Percentiles rank a stretch among this genome's conserved stretches.
Conservation (phyloP, 2,113 vertebrate species). For the Oplegnathus fasciatus region DNA sequence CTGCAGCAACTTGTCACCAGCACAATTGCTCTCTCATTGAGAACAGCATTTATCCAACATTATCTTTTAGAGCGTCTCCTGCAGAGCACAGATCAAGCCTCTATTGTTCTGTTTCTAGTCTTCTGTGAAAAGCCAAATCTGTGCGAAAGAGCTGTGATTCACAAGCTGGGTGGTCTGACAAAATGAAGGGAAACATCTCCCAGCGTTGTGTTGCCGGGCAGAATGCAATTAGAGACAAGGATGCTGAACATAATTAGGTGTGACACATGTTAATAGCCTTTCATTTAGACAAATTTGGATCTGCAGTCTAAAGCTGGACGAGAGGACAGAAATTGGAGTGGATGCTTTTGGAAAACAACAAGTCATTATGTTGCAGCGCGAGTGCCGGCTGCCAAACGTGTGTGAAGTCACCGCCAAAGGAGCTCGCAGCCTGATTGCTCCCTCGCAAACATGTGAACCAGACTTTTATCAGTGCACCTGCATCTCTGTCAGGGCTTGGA, state of each 20-base stretch:
- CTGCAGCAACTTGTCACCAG: not conserved
- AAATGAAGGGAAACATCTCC: conserved; percentile 64
- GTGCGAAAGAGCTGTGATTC: conserved; percentile 10
- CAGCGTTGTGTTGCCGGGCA: conserved; percentile 64
- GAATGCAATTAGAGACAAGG: conserved; percentile 76
- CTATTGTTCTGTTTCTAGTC: not conserved
- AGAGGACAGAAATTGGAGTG: conserved; percentile 45
- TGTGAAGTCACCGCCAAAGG: conserved; percentile 53
- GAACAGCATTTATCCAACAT: not conserved
- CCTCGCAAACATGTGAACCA: conserved; percentile 26
- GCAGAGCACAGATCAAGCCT: not conserved
- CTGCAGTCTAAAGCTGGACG: conserved; percentile 61
- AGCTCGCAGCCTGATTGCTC: conserved; percentile 37
- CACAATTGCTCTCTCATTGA: not conserved
- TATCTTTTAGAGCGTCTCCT: not conserved
- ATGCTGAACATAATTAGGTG: conserved; percentile 79
- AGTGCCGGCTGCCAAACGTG: conserved; percentile 40
- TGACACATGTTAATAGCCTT: conserved; percentile 80
- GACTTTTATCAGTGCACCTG: conserved; percentile 36
- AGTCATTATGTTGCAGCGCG: conserved; percentile 57
- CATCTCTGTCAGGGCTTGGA: conserved; percentile 26
- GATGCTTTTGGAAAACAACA: conserved; percentile 65
- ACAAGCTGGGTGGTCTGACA: conserved; percentile 35
- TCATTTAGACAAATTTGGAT: conserved; percentile 75
- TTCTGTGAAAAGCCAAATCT: not conserved